phyloP scores from a whole-genome alignment of 2,797 vertebrate species.

The Falco concolor region DNA sequence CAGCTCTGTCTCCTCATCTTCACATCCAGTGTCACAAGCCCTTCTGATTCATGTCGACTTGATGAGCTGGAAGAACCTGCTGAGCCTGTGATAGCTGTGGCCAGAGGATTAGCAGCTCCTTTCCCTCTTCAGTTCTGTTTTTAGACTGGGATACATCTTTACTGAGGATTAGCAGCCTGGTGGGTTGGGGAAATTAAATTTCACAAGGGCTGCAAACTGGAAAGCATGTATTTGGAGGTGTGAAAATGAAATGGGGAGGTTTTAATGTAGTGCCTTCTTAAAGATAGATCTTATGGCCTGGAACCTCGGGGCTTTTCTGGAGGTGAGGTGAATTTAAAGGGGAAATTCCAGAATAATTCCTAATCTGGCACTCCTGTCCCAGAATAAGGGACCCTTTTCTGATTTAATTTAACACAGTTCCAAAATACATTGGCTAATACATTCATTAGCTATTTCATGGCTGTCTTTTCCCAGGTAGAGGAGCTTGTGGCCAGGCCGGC shows the following conservation, averaged over 20 bases:
- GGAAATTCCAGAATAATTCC: not conserved
- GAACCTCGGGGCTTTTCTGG: not conserved
- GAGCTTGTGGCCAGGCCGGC: not conserved
- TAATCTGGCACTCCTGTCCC: not conserved
- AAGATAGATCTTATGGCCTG: not conserved
- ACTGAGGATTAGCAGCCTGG: constrained; percentile 37
- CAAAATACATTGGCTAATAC: not conserved
- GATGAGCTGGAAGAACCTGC: constrained; percentile 55
- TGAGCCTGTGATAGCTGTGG: constrained; percentile 35
- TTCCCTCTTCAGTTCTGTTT: constrained; percentile 9
- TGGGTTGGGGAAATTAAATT: constrained; percentile 47
- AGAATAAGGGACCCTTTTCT: not conserved
- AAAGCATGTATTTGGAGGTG: constrained; percentile 9
- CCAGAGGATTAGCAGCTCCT: constrained; percentile 41
- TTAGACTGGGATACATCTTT: constrained; percentile 12
- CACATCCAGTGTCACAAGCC: not conserved
- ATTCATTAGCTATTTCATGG: not conserved
- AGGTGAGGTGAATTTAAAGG: not conserved
- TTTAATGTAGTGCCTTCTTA: not conserved
- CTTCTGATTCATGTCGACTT: not conserved
- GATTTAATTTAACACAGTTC: not conserved
- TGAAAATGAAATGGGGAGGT: constrained; percentile 13
- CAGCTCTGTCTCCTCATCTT: not conserved
- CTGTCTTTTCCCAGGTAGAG: not conserved
- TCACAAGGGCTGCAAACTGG: constrained; percentile 18